These are phyloP conservation scores for Balaenoptera acutorostrata DNA, from an alignment of 2,113 vertebrate species.

Conservation along the genomic window DNA sequence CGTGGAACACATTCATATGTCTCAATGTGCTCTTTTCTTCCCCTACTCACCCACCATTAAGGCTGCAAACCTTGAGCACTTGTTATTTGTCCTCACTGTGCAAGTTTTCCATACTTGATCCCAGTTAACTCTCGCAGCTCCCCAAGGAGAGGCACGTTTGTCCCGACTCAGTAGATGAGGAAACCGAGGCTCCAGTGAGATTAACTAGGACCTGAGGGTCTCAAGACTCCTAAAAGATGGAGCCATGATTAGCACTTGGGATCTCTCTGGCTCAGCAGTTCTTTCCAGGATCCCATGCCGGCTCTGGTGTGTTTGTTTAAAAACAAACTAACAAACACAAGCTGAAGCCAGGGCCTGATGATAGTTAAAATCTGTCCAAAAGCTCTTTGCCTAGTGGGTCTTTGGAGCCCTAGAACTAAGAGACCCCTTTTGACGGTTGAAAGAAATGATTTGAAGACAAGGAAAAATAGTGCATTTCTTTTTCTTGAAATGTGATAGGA, in stretches of 20 bases:
- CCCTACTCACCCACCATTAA: background rate
- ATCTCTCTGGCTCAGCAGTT: background rate
- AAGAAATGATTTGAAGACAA: background rate
- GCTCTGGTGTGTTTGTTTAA: background rate
- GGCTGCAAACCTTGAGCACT: background rate
- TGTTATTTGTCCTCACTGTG: background rate
- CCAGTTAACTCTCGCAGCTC: background rate
- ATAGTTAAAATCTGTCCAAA: background rate
- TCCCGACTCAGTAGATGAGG: background rate
- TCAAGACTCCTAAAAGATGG: background rate
- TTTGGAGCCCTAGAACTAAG: background rate
- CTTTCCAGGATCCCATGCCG: background rate
- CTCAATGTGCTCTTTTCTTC: background rate
- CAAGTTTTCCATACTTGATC: background rate
- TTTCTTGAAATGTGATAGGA: background rate
- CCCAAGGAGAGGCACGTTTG: background rate
- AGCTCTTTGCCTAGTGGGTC: background rate
- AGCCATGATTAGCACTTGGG: background rate
- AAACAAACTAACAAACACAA: background rate
- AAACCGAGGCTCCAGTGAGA: background rate
- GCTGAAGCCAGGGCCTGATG: background rate
- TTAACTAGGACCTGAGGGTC: background rate
- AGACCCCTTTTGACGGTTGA: background rate
- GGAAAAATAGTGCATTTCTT: background rate
- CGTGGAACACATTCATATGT: rapidly evolving